Evolutionary conservation across 1,140 invertebrate genomes (phyloP).

Genomic region (Drosophila funebris): DNA sequence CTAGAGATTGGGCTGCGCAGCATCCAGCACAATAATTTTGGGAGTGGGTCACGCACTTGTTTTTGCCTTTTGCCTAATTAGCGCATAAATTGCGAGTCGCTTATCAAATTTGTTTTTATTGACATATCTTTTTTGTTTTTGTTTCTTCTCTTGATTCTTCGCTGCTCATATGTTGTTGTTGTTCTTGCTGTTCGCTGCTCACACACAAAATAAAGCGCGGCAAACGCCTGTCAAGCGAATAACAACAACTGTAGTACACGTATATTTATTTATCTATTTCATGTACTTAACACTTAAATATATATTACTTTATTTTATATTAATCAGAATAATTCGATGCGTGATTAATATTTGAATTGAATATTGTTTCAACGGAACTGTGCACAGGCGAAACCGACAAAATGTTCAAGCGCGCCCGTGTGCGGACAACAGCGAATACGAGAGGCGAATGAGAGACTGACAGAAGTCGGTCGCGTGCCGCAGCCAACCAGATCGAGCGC

Average conservation of each 20-base stretch:
- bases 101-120: constrained; percentile 1
- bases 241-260: background rate
- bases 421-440: constrained; percentile 36
- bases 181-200: background rate
- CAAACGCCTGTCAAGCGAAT: background rate
- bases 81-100: constrained; percentile 24
- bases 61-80: constrained; percentile 28
- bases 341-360: background rate
- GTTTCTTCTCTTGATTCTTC: background rate
- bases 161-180: background rate
- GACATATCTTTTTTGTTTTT: background rate
- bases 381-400: constrained; percentile 13
- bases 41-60: constrained; percentile 8
- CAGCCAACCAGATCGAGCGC: constrained; percentile 29
- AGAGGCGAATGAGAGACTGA: constrained; percentile 44
- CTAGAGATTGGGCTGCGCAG: background rate
- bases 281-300: background rate
- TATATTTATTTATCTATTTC: background rate
- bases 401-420: constrained; percentile 16
- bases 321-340: background rate
- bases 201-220: constrained; percentile 6
- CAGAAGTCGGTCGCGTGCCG: background rate
- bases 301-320: background rate
- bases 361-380: constrained; percentile 10
- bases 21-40: background rate